Conservation (phyloP, 1,140 invertebrate species). For the Whitmania pigra region DNA sequence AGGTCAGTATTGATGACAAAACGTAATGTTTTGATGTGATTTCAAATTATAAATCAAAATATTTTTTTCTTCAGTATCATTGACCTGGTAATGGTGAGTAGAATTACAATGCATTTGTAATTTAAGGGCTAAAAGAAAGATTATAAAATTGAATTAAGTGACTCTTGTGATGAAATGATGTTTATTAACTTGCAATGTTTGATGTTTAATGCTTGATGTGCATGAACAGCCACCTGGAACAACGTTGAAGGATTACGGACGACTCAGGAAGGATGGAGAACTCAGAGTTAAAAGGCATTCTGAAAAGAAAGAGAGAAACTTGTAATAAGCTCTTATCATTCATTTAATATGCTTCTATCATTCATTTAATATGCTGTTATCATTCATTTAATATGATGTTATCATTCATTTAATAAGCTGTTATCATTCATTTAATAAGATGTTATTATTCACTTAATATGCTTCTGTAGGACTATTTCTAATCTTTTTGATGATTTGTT, state of each 20-base stretch:
- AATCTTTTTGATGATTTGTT: background rate
- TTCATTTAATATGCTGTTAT: too few relatives aligned
- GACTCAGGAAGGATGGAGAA: constrained; percentile 79
- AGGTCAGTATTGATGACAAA: constrained; percentile 38
- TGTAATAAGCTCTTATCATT: constrained; percentile 4
- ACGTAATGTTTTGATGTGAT: background rate
- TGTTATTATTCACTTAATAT: too few relatives aligned
- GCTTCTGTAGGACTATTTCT: background rate
- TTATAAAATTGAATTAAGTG: too few relatives aligned
- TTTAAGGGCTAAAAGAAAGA: too few relatives aligned
- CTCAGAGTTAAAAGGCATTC: constrained; percentile 78
- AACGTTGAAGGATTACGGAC: constrained; percentile 72
- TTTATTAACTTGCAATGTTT: too few relatives aligned
- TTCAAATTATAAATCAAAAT: constrained; percentile 12
- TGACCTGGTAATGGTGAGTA: constrained; percentile 43
- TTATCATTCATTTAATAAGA: too few relatives aligned
- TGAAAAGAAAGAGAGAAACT: constrained; percentile 53
- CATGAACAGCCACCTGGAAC: constrained; percentile 47
- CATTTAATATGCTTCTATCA: too few relatives aligned
- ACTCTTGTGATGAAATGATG: too few relatives aligned
- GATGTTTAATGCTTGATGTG: too few relatives aligned
- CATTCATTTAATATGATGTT: too few relatives aligned
- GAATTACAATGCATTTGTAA: background rate
- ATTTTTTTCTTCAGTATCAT: constrained; percentile 47
- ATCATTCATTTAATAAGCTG: too few relatives aligned